These are phyloP conservation scores for Salvelinus fontinalis DNA, from an alignment of 2,113 vertebrate genomes.

Conservation along the genomic window DNA sequence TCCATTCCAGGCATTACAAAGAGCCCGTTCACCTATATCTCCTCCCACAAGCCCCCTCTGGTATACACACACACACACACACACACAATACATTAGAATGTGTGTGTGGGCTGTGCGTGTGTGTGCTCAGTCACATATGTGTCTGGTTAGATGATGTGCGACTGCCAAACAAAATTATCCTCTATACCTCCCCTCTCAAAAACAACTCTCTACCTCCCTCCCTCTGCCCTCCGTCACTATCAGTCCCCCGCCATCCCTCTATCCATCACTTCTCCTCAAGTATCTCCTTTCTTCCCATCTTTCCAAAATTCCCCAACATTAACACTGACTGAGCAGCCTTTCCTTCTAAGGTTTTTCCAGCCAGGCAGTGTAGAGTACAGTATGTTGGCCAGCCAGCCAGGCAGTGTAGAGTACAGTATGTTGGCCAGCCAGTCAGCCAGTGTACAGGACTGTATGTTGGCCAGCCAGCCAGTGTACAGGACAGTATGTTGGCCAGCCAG, in stretches of 20 bases:
- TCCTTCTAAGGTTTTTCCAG: slow-evolving; percentile 72
- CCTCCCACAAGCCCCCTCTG: no score
- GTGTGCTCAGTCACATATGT: slow-evolving; percentile 44
- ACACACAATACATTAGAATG: neutral
- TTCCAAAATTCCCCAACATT: slow-evolving; percentile 56
- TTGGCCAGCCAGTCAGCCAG: neutral
- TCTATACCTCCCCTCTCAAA: slow-evolving; percentile 19
- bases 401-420: no score
- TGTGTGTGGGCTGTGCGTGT: neutral
- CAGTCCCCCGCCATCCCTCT: slow-evolving; percentile 45
- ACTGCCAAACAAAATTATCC: slow-evolving; percentile 45
- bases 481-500: no score
- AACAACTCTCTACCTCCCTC: slow-evolving; percentile 42
- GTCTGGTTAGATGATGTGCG: slow-evolving; percentile 50
- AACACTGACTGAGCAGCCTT: slow-evolving; percentile 57
- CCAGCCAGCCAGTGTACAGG: neutral
- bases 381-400: neutral
- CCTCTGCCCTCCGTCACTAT: slow-evolving; percentile 10
- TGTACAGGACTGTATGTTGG: no score
- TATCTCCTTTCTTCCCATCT: slow-evolving; percentile 55
- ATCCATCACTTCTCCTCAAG: slow-evolving; percentile 56
- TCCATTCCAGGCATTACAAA: no score
- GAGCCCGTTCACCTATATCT: no score
- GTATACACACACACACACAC: neutral
- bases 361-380: neutral